Base-by-base conservation (phyloP, 2,113 vertebrate genomes). In the Syngnathus scovelli region DNA sequence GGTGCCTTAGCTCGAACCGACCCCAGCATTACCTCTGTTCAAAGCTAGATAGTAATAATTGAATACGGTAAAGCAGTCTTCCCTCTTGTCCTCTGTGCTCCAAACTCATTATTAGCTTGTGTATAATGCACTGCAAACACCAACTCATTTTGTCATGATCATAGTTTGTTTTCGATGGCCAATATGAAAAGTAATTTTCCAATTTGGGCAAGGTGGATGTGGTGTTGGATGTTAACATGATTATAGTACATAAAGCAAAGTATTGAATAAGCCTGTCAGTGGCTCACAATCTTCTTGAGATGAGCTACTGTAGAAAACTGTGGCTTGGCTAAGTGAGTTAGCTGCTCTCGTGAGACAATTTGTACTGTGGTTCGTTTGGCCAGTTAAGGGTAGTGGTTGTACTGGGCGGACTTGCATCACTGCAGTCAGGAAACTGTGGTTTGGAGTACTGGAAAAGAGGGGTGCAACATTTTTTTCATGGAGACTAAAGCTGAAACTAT, bases 101-200 rank as follows among this genome's bases (percentile, higher is more conserved):
- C 76, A 75, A 85, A 85, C 76, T 78, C 82, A 88, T 88, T 88
- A 88, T 88, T 89, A 87, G 76, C 74, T 71, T 65, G 68, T 79
- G 74, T 79, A 72, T 64, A 33, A 70, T 75, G 54, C 55, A 68
- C 58, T 55, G 39, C 78, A 70, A 78, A 77, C 80, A 78, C 80
- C 79, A 62, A 68, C 78, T 72, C 76, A 67, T 63, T 75, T 77
- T 66, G 70, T 66, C 77, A 72, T 78, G 63, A 81, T 71, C 72
- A 67, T 71, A 64, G 46, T 61, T 75, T 69, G 75, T 71, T 67
- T 51, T n/a, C 38, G 41, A 73, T 66, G 63, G 46, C 67, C 51
- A 9, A 59, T 67, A 73, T 56, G 69, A 2, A 7, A 23, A 68
- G 55, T 13, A 10, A 43, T 72, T 79, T 62, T 62, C 76, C 63